Percentiles rank a stretch among this genome's conserved stretches.
Evolutionary conservation across 2,113 vertebrate species (phyloP).

Genomic region (Cnemophilus loriae): DNA sequence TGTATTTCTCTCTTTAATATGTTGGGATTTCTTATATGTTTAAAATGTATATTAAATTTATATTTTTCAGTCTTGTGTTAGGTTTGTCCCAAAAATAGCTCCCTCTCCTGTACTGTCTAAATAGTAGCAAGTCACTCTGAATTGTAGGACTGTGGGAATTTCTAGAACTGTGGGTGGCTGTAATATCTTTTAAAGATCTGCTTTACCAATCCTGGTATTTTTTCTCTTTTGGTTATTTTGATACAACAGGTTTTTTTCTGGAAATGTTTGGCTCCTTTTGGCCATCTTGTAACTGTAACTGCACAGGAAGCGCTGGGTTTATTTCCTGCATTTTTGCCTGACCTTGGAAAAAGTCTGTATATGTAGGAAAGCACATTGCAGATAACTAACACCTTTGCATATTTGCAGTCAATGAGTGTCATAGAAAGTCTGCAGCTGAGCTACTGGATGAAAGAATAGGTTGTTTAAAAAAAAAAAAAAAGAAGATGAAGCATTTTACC

Average conservation of each 20-base stretch:
- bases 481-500: background rate
- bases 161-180: background rate
- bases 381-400: background rate
- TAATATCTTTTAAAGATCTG: background rate
- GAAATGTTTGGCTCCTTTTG: background rate
- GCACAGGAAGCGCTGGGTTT: background rate
- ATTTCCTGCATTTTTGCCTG: background rate
- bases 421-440: background rate
- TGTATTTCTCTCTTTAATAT: background rate
- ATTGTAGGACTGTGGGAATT: background rate
- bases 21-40: background rate
- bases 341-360: background rate
- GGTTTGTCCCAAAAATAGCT: background rate
- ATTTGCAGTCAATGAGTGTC: background rate
- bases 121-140: background rate
- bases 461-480: background rate
- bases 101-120: background rate
- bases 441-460: background rate
- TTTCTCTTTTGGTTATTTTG: background rate
- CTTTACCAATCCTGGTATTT: background rate
- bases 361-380: background rate
- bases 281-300: background rate
- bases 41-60: background rate
- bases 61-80: background rate
- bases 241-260: background rate